Evolutionary conservation across 2,113 vertebrate species (phyloP), one percentile per base, ranked within the genome.

Genomic region (Cryptomyrus ogoouensis): DNA sequence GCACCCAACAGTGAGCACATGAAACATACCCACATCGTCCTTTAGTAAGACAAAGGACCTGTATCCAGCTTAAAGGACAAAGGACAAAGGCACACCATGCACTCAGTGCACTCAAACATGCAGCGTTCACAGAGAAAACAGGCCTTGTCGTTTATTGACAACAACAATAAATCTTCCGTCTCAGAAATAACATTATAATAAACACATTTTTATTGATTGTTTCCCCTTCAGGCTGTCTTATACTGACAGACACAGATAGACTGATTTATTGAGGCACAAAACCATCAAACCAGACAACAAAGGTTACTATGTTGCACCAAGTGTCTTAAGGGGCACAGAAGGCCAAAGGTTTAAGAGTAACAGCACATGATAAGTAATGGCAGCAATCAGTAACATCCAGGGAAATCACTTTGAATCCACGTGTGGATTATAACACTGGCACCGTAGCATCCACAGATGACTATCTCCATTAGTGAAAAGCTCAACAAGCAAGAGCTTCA

Each of bases 1-100:
- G 56, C 87, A 74, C 50, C 15, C 74, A 90, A 91, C 50, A n/a
- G 86, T 42, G 86, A 91, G 62, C 90, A 56, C 90, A 91, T 92
- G 91, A 91, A 52, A 87, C 56, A 89, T 19, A 19, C 24, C 50
- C 5, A n/a, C 47, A 35, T 6, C 15, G 85, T 90, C 90, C 90
- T 87, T 53, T 52, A 21, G 56, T 31, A 53, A 87, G 85, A 87
- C 85, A 52, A 49, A 87, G 49, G 44, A 13, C 85, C 50, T 19
- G 50, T 56, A 56, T 53, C 27, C n/a, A 87, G 85, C 9, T 87
- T 52, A 87, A 87, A 35, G 85, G 85, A 50, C 46, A 87, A 52
- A n/a, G 84, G 44, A 50, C 31, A 87, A 49, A 53, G 50, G 13
- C n/a, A 87, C 24, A 42, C 35, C 74, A 42, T 80, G 35, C 15